A percentile compares a stretch with the other conserved stretches of the same genome.
These are phyloP conservation scores for Orientallactaga sibirica DNA, from an alignment of 2,797 vertebrate genomes.

Conservation along the genomic window DNA sequence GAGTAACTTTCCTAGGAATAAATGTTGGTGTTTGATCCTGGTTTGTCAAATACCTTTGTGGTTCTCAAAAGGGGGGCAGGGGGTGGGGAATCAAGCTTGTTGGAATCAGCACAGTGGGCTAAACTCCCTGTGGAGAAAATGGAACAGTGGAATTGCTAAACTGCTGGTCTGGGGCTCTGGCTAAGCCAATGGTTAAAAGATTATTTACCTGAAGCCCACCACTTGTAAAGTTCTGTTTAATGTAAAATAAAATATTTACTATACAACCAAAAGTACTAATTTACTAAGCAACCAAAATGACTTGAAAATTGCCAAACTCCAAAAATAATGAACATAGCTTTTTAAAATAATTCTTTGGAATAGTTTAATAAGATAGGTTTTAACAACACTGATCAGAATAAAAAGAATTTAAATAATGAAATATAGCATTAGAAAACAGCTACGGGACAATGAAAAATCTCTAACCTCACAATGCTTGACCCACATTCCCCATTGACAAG, in stretches of 20 bases:
- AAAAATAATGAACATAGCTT: background rate
- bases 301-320: constrained; percentile 47
- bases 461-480: too few species aligned
- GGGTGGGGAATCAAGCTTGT: background rate
- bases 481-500: too few species aligned
- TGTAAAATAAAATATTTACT: background rate
- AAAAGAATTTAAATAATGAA: constrained; percentile 6
- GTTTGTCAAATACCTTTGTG: background rate
- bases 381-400: background rate
- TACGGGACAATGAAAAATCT: background rate
- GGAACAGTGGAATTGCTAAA: background rate
- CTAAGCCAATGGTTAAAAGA: background rate
- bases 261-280: constrained; percentile 36
- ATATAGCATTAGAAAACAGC: constrained; percentile 28
- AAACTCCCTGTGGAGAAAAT: constrained; percentile 18
- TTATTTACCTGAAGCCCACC: background rate
- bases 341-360: background rate
- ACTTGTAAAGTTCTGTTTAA: constrained; percentile 29
- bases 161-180: background rate
- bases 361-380: background rate
- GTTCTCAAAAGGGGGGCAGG: constrained; percentile 12
- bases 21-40: constrained; percentile 25
- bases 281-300: constrained; percentile 46
- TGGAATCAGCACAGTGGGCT: background rate
- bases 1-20: background rate